Base-by-base conservation (phyloP, 92 coral and sea anemone species). In the Paramuricea clavata region DNA sequence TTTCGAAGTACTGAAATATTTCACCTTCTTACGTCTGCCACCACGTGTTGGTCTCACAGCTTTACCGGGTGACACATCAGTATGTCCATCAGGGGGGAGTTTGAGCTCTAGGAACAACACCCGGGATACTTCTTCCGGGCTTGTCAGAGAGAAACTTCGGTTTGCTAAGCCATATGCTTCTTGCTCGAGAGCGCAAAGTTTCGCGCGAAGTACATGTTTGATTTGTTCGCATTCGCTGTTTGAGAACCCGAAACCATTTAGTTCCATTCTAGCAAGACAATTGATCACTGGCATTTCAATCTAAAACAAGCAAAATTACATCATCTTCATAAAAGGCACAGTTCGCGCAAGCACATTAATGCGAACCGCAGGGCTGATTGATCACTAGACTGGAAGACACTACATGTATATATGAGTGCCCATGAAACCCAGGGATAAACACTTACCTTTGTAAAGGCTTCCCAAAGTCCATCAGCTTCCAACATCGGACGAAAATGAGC, bases 201-300 rank as follows among this genome's bases (percentile, higher is more conserved):
- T 97, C 15, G 97, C 95, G 61, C 93, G 97, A 41, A 97, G 89
- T 43, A 97, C 85, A 76, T 93, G 89, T 84, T 97, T 97, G 22
- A 97, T 95, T 41, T 85, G 85, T 50, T 97, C 99, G 30, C 99
- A 91, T 69, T 94, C 98, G 9, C 72, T 43, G 56, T 97, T 94
- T 23, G 99, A 97, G 80, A 97, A 97, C 7, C 99, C 99, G 23
- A 97, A 88, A 36, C 99, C 99, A 69, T 97, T 97, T 50, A 97
- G 82, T 56, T 97, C 99, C 98, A 97, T 97, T 41, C 98, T 94
- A 19, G 95, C 98, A 56, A 97, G 88, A 72, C 99, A 97, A 44
- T 77, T 74, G 77, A 83, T 70, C 11, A 92, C 95, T 33, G 99
- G 97, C 97, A 97, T 92, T 69, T 95, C 98, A 30, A 95, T 94